Conservation (phyloP, 2,888 invertebrate species). For the Hoplodrina blanda region DNA sequence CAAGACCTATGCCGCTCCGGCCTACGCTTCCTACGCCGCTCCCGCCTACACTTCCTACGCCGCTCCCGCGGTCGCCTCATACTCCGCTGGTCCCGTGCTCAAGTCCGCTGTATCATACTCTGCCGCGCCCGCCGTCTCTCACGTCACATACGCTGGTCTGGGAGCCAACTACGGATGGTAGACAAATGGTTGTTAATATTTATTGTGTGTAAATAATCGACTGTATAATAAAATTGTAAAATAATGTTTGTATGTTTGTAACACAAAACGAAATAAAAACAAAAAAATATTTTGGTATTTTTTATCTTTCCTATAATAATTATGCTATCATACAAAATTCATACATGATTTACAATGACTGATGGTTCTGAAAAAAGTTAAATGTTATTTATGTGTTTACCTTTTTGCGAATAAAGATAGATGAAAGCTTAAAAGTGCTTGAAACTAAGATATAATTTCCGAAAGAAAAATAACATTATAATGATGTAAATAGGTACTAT, state of each 20-base stretch:
- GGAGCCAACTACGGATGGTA: conserved; percentile 81
- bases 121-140: conserved; percentile 77
- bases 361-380: too few relatives aligned
- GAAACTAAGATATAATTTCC: neutral
- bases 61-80: conserved; percentile 74
- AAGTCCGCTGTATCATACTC: conserved; percentile 83
- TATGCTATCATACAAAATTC: too few relatives aligned
- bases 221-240: conserved; percentile 19
- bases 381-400: too few relatives aligned
- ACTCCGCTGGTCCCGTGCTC: conserved; percentile 73
- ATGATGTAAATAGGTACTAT: too few relatives aligned
- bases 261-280: conserved; percentile 28
- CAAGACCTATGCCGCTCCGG: conserved; percentile 79
- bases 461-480: neutral
- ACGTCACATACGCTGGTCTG: conserved; percentile 88
- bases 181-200: conserved; percentile 62
- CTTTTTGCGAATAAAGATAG: too few relatives aligned
- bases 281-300: conserved; percentile 10
- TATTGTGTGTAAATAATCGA: conserved; percentile 25
- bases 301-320: neutral
- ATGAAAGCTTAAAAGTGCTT: neutral
- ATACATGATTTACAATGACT: too few relatives aligned
- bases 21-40: conserved; percentile 75
- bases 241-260: conserved; percentile 27
- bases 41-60: conserved; percentile 62